Evolutionary conservation across 1,140 invertebrate species (phyloP), one percentile per base, ranked within the genome.

Genomic region (Acromyrmex heyeri): DNA sequence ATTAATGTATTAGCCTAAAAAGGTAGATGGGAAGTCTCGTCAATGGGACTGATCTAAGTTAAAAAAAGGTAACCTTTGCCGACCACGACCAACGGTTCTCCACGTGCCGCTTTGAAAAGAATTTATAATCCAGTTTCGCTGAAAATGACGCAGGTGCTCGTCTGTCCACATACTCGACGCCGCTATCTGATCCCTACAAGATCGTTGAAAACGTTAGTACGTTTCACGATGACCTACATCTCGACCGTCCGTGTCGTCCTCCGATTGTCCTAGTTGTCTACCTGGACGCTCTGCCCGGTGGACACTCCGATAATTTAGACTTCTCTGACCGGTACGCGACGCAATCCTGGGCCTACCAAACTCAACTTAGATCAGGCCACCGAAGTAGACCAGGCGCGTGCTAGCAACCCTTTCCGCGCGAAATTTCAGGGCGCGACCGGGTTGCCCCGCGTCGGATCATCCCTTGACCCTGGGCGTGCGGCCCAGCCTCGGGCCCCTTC

Each of bases 391-490:
- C 83, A 79, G 91, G 87, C 92, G 92, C 93, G 93, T 93, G 93
- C 93, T 91, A 61, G 72, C 85, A 21, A 70, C 64, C 86, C 88
- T 64, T 82, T 69, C 87, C 86, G 77, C 53, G 73, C 73, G 82
- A 87, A 91, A 89, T 79, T 88, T 88, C 91, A 76, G 93, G 94
- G 93, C 94, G 92, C 91, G 93, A 94, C 90, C 92, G 88, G 87
- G 87, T 86, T 90, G 91, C 76, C 86, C 89, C 75, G 91, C 69
- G 85, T 92, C 81, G 91, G 94, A 92, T 94, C 92, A 94, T 92
- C 92, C 92, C 72, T 79, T 95, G 93, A 95, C 94, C 94, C 91
- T 91, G 92, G 93, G 94, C 94, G 94, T 94, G 94, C 93, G 90
- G 93, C 92, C 82, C 92, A 88, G 92, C 92, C 92, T 91, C 88